Conservation (phyloP, 2,888 invertebrate genomes). For the Pinctada fucata region DNA sequence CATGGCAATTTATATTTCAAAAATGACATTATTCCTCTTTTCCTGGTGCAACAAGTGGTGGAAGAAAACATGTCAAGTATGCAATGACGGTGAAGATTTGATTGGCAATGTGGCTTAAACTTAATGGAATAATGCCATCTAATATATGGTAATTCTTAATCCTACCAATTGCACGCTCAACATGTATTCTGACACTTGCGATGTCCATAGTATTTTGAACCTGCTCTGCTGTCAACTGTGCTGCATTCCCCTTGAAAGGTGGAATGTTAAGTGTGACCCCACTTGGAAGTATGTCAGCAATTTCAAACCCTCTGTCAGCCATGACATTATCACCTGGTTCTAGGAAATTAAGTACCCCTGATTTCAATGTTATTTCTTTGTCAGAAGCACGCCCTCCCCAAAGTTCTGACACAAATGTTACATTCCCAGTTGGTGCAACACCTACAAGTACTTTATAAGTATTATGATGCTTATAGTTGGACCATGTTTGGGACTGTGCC, state of each 20-base stretch:
- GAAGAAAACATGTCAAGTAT: neutral
- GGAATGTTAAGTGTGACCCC: slow-evolving; percentile 45
- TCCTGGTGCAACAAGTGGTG: neutral
- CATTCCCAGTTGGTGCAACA: slow-evolving; percentile 42
- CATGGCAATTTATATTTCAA: too few species aligned
- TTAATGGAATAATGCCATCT: slow-evolving; percentile 37
- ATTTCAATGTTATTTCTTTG: too few species aligned
- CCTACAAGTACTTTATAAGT: slow-evolving; percentile 51
- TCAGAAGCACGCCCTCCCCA: slow-evolving; percentile 55
- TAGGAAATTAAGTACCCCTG: too few species aligned
- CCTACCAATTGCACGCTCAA: slow-evolving; percentile 44
- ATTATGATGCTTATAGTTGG: slow-evolving; percentile 46
- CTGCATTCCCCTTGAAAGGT: slow-evolving; percentile 38
- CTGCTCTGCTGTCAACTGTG: slow-evolving; percentile 25
- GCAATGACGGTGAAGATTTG: neutral
- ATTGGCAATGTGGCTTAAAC: slow-evolving; percentile 1
- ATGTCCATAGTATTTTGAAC: slow-evolving; percentile 39
- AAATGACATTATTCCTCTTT: neutral
- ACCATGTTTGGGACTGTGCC: slow-evolving; percentile 42
- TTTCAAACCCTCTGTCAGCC: too few species aligned
- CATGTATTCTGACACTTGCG: slow-evolving; percentile 47
- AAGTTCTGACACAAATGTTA: slow-evolving; percentile 47
- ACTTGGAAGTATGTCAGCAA: slow-evolving; percentile 28
- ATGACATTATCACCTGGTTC: too few species aligned
- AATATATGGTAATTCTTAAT: slow-evolving; percentile 44